phyloP scores from a whole-genome alignment of 2,888 invertebrate genomes.

The Aethes cnicana region DNA sequence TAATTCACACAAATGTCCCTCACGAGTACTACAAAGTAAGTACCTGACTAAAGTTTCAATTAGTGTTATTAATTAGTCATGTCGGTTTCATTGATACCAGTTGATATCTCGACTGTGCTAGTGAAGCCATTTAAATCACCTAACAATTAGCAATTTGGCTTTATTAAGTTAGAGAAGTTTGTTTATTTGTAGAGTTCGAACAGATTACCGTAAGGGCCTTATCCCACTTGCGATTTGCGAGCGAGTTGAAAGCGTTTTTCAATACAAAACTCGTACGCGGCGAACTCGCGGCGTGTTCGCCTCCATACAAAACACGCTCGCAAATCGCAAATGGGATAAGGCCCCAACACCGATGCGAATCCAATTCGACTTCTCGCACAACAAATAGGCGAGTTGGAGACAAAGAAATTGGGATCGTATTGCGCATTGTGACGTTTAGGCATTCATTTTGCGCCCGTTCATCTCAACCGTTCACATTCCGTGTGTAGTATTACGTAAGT shows the following conservation, averaged over 20 bases:
- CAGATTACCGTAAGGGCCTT: constrained; percentile 3
- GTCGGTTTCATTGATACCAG: too few relatives aligned
- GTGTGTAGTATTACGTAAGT: constrained; percentile 57
- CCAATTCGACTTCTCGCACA: constrained; percentile 14
- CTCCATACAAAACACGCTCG: too few relatives aligned
- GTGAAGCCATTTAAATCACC: constrained; percentile 6
- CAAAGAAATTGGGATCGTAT: constrained; percentile 22
- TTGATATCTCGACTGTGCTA: neutral
- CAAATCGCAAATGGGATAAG: too few relatives aligned
- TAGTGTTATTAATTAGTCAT: too few relatives aligned
- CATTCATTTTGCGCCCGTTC: constrained; percentile 29
- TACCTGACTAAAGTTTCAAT: neutral
- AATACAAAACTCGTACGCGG: too few relatives aligned
- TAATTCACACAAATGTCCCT: constrained; percentile 46
- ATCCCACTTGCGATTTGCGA: too few relatives aligned
- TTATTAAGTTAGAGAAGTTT: constrained; percentile 18
- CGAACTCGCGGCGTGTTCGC: too few relatives aligned
- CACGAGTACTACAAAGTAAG: constrained; percentile 7
- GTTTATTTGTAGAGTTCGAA: constrained; percentile 17
- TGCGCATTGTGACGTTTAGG: constrained; percentile 30
- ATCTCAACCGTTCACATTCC: constrained; percentile 47
- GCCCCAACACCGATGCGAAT: constrained; percentile 3
- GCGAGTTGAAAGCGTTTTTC: too few relatives aligned
- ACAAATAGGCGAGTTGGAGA: constrained; percentile 4
- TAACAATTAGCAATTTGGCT: constrained; percentile 6